Base-by-base conservation (phyloP, 2,888 invertebrate genomes). In the Cephus nigrinus region DNA sequence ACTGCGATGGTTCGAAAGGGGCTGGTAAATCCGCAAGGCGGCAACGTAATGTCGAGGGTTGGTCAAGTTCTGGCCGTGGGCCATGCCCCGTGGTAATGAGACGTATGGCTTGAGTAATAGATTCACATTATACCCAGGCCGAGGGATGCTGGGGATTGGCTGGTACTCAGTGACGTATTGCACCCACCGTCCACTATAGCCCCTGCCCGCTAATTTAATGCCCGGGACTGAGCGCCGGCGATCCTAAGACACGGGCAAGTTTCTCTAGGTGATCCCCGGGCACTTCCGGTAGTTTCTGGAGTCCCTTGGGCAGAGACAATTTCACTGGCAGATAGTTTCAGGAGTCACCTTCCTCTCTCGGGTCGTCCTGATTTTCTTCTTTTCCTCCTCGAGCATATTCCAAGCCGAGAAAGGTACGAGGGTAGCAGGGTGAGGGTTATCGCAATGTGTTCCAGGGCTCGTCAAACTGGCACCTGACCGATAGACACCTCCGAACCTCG, bases 81-180 rank as follows among this genome's bases (percentile, higher is more conserved):
- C 79, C 35, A 73, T 78, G 74, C 76, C 69, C 69, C 77, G 82
- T 77, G 81, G 83, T 87, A 87, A 88, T 85, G 86, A 86, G 86
- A 87, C 84, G 82, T 82, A 86, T 81, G 83, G 82, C 15, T 33
- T 82, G 87, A 88, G 87, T 88, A 88, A 89, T 89, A 88, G 88
- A 88, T 88, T 87, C 86, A 82, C 86, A 87, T 89, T 88, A 87
- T 83, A 82, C 83, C 80, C 79, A 82, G 83, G 83, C 82, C 76
- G 81, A 82, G 83, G 40, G 40, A 15, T 40, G 40, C 40, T 40
- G 40, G 40, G 40, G 40, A 15, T 40, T 15, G 40, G 81, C 82
- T 83, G 85, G 80, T 84, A 83, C 81, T 80, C 79, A 78, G 80
- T 88, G 89, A 89, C 88, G 85, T 85, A 89, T 89, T 83, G 82